Evolutionary conservation across 2,113 vertebrate genomes (phyloP), one percentile per base, ranked within the genome.

Genomic region (Vicugna pacos): DNA sequence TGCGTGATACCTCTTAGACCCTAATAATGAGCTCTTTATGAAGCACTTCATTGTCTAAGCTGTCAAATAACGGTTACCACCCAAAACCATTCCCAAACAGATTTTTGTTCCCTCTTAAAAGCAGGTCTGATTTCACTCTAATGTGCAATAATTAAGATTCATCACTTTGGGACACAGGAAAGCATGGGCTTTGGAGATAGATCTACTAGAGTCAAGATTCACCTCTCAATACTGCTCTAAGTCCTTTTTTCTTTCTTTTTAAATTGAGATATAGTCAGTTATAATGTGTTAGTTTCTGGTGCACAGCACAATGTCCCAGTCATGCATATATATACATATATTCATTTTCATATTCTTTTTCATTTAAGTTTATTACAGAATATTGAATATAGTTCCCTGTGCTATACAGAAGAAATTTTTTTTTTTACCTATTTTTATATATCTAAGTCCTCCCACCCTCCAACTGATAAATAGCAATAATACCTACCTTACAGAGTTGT

Each of bases 131-230:
- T 81, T 93, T 90, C 38, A 75, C 73, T 67, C 20, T 82, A 24
- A 52, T 69, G 35, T 60, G 17, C 58, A 38, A 1, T 50, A 69
- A 32, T 67, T 90, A 84, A 94, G 89, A 70, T 77, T 60, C 62
- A 42, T 85, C 19, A 89, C 32, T 58, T 84, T 69, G 87, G 81
- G 22, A 82, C 48, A 82, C n/a, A 65, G 56, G 67, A 94, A 75
- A 73, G 30, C 56, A 20, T 62, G 75, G 65, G 13, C 84, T 88
- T 94, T 89, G 46, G 54, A 88, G 46, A 60, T 48, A 79, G 26
- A 65, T 65, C 46, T 94, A 30, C 56, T 62, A 64, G 67, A 64
- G 7, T 89, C 54, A 81, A n/a, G 46, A 73, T 54, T 81, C 26
- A 81, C 46, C 28, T 81, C 56, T n/a, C 81, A 9, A 82, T 56